phyloP scores from a whole-genome alignment of 2,797 vertebrate species.

The Diplodus puntazzo region DNA sequence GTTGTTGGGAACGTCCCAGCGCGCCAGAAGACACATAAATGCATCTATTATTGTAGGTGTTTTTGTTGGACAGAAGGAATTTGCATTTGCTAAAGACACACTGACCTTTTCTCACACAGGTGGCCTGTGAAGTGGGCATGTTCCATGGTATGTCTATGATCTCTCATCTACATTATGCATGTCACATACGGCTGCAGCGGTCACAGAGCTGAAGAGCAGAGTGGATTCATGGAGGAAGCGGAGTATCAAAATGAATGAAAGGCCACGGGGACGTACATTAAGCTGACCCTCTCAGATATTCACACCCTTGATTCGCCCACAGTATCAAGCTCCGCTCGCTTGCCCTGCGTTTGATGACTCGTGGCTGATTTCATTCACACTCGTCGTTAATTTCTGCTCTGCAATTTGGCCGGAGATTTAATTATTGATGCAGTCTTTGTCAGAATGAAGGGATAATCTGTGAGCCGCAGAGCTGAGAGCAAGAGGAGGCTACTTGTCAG shows the following conservation, averaged over 20 bases:
- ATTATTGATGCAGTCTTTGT: slow-evolving; percentile 83
- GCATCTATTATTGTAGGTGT: slow-evolving; percentile 54
- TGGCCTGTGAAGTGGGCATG: background rate
- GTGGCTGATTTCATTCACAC: slow-evolving; percentile 75
- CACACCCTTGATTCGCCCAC: slow-evolving; percentile 45
- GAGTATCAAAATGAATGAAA: slow-evolving; percentile 34
- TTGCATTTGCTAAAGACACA: slow-evolving; percentile 18
- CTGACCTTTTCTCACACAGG: slow-evolving; percentile 36
- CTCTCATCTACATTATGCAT: slow-evolving; percentile 11
- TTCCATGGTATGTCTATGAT: slow-evolving; percentile 3
- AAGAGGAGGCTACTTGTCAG: slow-evolving; percentile 34
- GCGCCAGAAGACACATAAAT: slow-evolving; percentile 34
- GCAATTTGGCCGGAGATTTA: slow-evolving; percentile 78
- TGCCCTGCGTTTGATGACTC: slow-evolving; percentile 70
- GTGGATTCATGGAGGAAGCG: slow-evolving; percentile 13
- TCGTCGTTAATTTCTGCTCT: slow-evolving; percentile 76
- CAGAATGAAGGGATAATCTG: slow-evolving; percentile 65
- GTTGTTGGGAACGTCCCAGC: slow-evolving; percentile 14
- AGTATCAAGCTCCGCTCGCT: slow-evolving; percentile 59
- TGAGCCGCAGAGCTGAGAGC: slow-evolving; percentile 56
- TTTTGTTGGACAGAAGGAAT: slow-evolving; percentile 30
- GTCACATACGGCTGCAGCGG: background rate
- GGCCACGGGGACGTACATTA: slow-evolving; percentile 35
- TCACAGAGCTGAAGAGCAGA: slow-evolving; percentile 29
- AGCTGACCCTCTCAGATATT: slow-evolving; percentile 55